phyloP scores from a whole-genome alignment of 2,888 invertebrate species.

The Biston stratarius region DNA sequence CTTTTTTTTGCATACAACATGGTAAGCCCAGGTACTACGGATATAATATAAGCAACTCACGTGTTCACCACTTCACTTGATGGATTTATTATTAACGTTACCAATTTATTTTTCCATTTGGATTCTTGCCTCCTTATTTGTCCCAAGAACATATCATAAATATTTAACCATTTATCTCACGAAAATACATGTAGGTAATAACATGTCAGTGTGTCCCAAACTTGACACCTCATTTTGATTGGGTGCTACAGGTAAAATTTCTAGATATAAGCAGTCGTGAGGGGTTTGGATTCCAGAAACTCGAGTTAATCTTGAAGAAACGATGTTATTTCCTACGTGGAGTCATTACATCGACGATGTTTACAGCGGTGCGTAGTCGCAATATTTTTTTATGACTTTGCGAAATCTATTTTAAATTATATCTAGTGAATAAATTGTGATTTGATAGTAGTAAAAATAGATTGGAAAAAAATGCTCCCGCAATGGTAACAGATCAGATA shows the following conservation, averaged over 20 bases:
- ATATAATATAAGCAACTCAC: neutral
- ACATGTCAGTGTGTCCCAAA: constrained; percentile 33
- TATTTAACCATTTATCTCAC: constrained; percentile 38
- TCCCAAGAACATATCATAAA: constrained; percentile 37
- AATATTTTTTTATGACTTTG: neutral
- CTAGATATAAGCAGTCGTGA: constrained; percentile 18
- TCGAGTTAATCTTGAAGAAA: constrained; percentile 48
- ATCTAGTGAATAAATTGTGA: too few relatives aligned
- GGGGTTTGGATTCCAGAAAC: constrained; percentile 37
- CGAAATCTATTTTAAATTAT: too few relatives aligned
- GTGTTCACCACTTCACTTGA: constrained; percentile 6
- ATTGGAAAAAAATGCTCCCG: too few relatives aligned
- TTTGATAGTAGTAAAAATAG: too few relatives aligned
- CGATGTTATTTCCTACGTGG: constrained; percentile 49
- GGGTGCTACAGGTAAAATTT: constrained; percentile 25
- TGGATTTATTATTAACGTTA: constrained; percentile 9
- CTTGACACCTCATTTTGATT: constrained; percentile 41
- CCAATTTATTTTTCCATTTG: constrained; percentile 26
- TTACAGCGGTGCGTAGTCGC: constrained; percentile 7
- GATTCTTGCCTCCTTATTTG: constrained; percentile 17
- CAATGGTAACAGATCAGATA: too few relatives aligned
- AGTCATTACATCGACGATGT: constrained; percentile 39
- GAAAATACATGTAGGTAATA: constrained; percentile 34
- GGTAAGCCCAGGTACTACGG: too few relatives aligned
- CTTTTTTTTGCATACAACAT: too few relatives aligned